These are phyloP conservation scores for Eilema caniola DNA, from an alignment of 2,888 invertebrate species.

Conservation along the genomic window DNA sequence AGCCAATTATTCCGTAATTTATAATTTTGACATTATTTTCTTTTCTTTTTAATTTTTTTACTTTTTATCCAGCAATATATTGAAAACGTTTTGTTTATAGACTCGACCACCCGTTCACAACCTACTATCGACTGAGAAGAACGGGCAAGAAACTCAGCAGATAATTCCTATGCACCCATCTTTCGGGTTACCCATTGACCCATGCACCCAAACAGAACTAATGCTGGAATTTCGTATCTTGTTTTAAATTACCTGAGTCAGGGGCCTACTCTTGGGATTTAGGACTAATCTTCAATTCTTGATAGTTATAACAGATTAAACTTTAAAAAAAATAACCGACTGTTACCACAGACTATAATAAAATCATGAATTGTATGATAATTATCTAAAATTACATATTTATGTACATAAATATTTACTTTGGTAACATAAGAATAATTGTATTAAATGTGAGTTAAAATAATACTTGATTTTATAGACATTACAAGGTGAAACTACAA, in stretches of 20 bases:
- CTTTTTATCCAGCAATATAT: not conserved
- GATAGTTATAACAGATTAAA: not conserved
- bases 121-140: constrained; percentile 79
- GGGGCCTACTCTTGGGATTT: constrained; percentile 31
- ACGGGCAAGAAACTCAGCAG: constrained; percentile 83
- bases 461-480: not conserved
- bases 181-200: constrained; percentile 9
- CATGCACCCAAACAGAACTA: not conserved
- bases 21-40: not conserved
- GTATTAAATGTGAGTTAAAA: not conserved
- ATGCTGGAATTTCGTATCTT: not conserved
- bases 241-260: constrained; percentile 41
- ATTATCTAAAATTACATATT: not conserved
- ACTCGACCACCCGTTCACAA: constrained; percentile 74
- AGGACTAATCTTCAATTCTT: constrained; percentile 10
- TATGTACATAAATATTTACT: not conserved
- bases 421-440: not conserved
- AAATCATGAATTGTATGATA: not conserved
- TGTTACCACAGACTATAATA: not conserved
- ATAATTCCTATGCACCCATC: constrained; percentile 27
- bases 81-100: constrained; percentile 23
- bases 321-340: not conserved
- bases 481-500: not conserved
- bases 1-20: not conserved
- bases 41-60: not conserved